Percentiles rank a stretch among this genome's conserved stretches.
phyloP scores from a whole-genome alignment of 2,113 vertebrate genomes.

The Rhipidura dahli region DNA sequence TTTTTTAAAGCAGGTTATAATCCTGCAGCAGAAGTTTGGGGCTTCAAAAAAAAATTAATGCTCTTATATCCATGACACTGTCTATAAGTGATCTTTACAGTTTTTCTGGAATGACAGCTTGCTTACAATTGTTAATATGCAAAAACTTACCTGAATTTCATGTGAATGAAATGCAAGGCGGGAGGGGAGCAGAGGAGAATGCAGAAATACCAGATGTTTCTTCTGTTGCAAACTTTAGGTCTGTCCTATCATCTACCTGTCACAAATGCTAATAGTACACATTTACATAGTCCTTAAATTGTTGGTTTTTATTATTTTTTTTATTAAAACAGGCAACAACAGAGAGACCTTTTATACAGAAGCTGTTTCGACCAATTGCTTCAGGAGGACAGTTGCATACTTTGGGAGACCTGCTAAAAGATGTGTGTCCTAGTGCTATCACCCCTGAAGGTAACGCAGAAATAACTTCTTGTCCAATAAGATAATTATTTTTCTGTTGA shows the following conservation, averaged over 20 bases:
- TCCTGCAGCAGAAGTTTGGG: not conserved
- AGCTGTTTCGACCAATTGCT: conserved; percentile 89
- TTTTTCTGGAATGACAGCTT: not conserved
- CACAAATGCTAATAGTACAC: not conserved
- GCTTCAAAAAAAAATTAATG: not conserved
- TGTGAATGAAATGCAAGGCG: not conserved
- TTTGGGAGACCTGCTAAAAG: conserved; percentile 89
- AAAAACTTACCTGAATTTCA: not conserved
- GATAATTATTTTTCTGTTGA: not conserved
- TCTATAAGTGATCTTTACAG: not conserved
- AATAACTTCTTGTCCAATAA: not conserved
- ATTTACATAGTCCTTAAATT: not conserved
- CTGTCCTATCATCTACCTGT: not conserved
- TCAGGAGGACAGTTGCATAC: conserved; percentile 85
- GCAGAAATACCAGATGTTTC: not conserved
- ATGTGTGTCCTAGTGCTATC: conserved; percentile 85
- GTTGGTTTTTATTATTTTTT: not conserved
- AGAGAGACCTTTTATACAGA: conserved; percentile 95
- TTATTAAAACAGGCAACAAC: conserved; percentile 78
- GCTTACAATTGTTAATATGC: not conserved
- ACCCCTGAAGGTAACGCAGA: conserved; percentile 79
- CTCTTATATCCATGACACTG: not conserved
- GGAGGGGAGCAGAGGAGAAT: fast-evolving
- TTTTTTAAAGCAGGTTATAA: not conserved
- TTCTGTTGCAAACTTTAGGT: not conserved